These are phyloP conservation scores for Cliona cf. orientalis DNA, from an alignment of 37 sponge, comb jelly and placozoan genomes.

Conservation along the genomic window DNA sequence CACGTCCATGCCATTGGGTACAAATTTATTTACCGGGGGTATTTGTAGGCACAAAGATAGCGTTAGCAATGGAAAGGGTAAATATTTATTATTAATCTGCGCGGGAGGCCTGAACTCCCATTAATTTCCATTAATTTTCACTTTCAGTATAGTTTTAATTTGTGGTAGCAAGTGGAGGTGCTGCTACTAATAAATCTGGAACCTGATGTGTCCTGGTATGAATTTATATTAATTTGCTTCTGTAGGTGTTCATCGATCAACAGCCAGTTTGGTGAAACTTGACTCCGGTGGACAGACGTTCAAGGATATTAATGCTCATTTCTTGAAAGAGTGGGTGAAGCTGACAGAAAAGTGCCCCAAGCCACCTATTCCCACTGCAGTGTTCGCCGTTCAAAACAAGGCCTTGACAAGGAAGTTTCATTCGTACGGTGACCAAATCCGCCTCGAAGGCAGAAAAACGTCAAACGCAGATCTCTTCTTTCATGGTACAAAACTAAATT, in stretches of 20 bases:
- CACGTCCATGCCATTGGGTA: too few relatives aligned
- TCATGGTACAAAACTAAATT: conserved; percentile 37
- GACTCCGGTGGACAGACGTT: conserved; percentile 23
- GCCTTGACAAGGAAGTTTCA: conserved; percentile 8
- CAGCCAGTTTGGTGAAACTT: background rate
- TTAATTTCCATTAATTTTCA: too few relatives aligned
- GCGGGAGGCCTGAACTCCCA: too few relatives aligned
- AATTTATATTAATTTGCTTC: background rate
- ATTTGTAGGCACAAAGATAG: too few relatives aligned
- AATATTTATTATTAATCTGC: too few relatives aligned
- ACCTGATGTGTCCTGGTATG: background rate
- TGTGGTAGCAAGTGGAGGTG: background rate
- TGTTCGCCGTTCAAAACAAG: conserved; percentile 46
- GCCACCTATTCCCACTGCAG: conserved; percentile 45
- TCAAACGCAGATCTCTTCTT: conserved; percentile 21
- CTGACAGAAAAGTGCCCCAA: background rate
- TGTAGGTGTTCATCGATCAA: background rate
- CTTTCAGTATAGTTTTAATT: too few relatives aligned
- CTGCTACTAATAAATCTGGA: background rate
- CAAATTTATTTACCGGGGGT: too few relatives aligned
- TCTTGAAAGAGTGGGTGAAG: conserved; percentile 46
- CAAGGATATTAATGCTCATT: conserved; percentile 36
- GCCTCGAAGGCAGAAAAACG: background rate
- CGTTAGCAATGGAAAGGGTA: background rate
- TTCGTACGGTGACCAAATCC: conserved; percentile 7